Conservation (phyloP, 2,888 invertebrate genomes). For the Agelastica alni region DNA sequence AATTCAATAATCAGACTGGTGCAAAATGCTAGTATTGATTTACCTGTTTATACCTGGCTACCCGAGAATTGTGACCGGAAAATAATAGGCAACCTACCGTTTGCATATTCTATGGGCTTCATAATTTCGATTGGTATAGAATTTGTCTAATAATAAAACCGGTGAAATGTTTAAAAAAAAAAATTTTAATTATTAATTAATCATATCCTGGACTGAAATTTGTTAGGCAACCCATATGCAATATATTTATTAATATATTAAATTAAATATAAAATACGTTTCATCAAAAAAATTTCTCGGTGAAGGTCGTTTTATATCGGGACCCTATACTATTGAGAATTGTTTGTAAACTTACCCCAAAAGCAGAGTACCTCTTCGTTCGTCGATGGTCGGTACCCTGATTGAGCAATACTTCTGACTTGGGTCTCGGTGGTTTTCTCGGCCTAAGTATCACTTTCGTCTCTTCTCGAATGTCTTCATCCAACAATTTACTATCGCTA, state of each 20-base stretch:
- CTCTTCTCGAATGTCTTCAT: conserved; percentile 88
- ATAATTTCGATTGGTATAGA: too few species aligned
- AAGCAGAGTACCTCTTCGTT: conserved; percentile 94
- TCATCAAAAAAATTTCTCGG: background rate
- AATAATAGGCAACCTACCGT: too few species aligned
- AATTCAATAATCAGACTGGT: too few species aligned
- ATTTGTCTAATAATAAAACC: too few species aligned
- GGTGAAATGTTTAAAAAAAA: too few species aligned
- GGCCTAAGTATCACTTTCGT: conserved; percentile 86
- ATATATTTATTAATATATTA: background rate
- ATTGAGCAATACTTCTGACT: conserved; percentile 92
- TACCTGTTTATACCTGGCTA: too few species aligned
- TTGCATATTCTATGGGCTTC: too few species aligned
- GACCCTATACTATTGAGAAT: background rate
- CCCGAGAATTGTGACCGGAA: too few species aligned
- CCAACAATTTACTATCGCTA: conserved; percentile 88
- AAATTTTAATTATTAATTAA: too few species aligned
- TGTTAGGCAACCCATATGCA: too few species aligned
- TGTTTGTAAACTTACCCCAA: conserved; percentile 94
- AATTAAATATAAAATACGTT: background rate
- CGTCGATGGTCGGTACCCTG: conserved; percentile 71
- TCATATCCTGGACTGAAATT: background rate
- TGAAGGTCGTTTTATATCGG: background rate
- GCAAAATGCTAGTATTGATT: too few species aligned
- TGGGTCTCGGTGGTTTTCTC: conserved; percentile 91